Conservation (phyloP, 2,113 vertebrate genomes). For the Trichomycterus rosablanca region DNA sequence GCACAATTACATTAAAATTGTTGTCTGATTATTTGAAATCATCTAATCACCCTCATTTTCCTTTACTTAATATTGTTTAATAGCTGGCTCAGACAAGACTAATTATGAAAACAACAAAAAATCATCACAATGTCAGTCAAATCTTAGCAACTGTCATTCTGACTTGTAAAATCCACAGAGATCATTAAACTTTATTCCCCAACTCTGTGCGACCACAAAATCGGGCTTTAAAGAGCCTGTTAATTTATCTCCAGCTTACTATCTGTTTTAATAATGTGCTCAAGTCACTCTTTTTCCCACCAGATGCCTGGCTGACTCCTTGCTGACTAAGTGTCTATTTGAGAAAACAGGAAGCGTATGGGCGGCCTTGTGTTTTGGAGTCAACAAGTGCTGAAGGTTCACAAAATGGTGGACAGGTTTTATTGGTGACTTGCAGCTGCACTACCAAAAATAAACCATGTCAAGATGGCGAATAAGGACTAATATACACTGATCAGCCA, state of each 20-base stretch:
- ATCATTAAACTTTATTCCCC: slow-evolving; percentile 11
- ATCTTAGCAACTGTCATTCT: not conserved
- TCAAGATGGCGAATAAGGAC: too few relatives aligned
- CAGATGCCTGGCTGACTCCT: slow-evolving; percentile 35
- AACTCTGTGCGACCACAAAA: not conserved
- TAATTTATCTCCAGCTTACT: slow-evolving; percentile 15
- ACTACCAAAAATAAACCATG: not conserved
- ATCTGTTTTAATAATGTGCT: slow-evolving; percentile 21
- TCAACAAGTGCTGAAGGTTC: slow-evolving; percentile 18
- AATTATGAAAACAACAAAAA: not conserved
- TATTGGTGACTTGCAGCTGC: slow-evolving; percentile 8
- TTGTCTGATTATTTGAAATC: too few relatives aligned
- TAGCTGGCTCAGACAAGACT: too few relatives aligned
- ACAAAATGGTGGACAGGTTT: slow-evolving; percentile 29
- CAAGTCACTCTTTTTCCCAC: slow-evolving; percentile 28
- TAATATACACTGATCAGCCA: too few relatives aligned
- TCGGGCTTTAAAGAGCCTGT: slow-evolving; percentile 21
- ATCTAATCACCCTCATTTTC: too few relatives aligned
- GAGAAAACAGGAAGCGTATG: slow-evolving; percentile 45
- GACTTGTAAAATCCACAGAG: slow-evolving; percentile 4
- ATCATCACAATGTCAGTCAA: not conserved
- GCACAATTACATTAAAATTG: too few relatives aligned
- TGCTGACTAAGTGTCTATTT: slow-evolving; percentile 40
- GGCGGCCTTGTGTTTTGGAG: slow-evolving; percentile 33
- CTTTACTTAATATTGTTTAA: too few relatives aligned